Base-by-base conservation (phyloP, 2,888 invertebrate species). In the Julus scandinavius region DNA sequence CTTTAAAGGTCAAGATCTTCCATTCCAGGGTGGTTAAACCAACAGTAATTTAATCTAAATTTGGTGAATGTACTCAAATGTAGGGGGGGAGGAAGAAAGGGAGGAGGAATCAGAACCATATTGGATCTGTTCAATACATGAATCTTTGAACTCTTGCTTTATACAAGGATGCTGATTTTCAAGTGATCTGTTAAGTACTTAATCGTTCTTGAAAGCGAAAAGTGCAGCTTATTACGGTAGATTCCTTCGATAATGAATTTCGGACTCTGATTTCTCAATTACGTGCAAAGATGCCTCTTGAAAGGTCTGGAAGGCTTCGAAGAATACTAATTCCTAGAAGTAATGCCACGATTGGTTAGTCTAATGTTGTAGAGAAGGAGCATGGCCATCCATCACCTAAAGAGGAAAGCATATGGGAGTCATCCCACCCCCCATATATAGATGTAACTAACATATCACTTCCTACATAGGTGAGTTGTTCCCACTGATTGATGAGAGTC, bases 371-470 rank as follows among this genome's bases (percentile, higher is more conserved):
- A 5, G 72, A 72, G 72, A 72, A 72, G 72, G 11, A 72, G 72
- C 29, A 72, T 72, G 29, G 9, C 72, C 72, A 72, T 72, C 72
- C 72, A 72, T 72, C 72, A 72, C 72, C 29, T 11, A 72, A 29
- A 72, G 72, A 72, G 72, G 29, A 72, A 72, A 72, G 72, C 72
- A 72, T 45, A 45, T 54, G 49, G 13, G 58, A 58, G 58, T 72
- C 72, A 29, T 20, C 72, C 72, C 72, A 72, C 72, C 72, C 72
- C 72, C 20, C 72, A 72, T 72, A 72, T 72, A 72, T 72, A 72
- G 72, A 72, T 72, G 72, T 72, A 72, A 72, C 72, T 20, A 72
- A 29, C 72, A 72, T 54, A 54, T 72, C 72, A 72, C 72, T 72
- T 72, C 72, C 72, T 72, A 72, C 72, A 72, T 72, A 29, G 72